Evolutionary conservation across 2,113 vertebrate genomes (phyloP), one percentile per base, ranked within the genome.

Genomic region (Brachyhypopomus gauderio): DNA sequence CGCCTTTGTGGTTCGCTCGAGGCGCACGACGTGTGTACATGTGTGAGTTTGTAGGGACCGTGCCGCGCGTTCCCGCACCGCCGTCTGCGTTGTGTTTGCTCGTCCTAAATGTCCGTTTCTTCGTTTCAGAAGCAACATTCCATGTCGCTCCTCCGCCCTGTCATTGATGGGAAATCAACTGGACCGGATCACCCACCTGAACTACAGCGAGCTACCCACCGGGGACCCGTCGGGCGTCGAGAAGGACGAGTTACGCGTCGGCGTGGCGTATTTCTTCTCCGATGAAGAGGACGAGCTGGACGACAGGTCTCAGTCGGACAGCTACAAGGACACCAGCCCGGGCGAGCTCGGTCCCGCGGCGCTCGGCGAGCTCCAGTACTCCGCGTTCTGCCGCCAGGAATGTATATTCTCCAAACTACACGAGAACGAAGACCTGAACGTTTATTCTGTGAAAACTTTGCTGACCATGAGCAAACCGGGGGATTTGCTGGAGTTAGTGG

Each of bases 141-240:
- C 92, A 93, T 95, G 94, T 92, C 94, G 94, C 93, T 92, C 91
- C 92, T 90, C 92, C 92, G 95, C 92, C 95, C 90, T 92, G 94
- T 96, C 96, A 96, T 98, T 98, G 98, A 99, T 99, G 98, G 98
- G 98, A 95, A 99, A 99, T 93, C 98, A 99, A 98, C 97, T 99
- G 94, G 98, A 98, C 92, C 96, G 98, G 94, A 98, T 99, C 95
- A 99, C 97, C 91, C 97, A 98, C 95, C 96, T 99, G 92, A 98
- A 93, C 95, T 99, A 99, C 94, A 99, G 97, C 92, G 98, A 99
- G 90, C 91, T 99, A 95, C 98, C 98, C 91, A 99, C 98, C 60
- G 98, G 98, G 88, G 98, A 99, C 94, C 98, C 98, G 85, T 98
- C 97, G 85, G 98, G 98, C 89, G 95, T 98, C 83, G 98, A 99